A percentile compares a stretch with the other conserved stretches of the same genome.
These are phyloP conservation scores for Blennius ocellaris DNA, from an alignment of 2,113 vertebrate genomes.

Conservation along the genomic window DNA sequence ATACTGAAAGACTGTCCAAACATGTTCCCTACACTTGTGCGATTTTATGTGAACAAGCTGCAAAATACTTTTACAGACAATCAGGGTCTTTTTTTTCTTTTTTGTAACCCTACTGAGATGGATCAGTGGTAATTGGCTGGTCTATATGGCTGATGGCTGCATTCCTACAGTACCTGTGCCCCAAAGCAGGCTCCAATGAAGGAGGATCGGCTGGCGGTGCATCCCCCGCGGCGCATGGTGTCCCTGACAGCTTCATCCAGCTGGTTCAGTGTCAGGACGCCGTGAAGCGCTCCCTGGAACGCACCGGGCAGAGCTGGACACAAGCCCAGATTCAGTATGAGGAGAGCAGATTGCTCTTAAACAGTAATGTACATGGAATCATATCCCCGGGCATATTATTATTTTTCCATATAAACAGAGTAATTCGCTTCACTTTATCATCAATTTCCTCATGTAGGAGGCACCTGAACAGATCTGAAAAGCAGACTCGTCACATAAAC, in stretches of 20 bases:
- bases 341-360: too few relatives aligned
- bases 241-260: slow-evolving; percentile 76
- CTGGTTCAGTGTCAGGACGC: slow-evolving; percentile 68
- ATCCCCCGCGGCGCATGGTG: slow-evolving; percentile 80
- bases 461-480: not conserved
- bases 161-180: slow-evolving; percentile 68
- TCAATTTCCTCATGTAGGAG: not conserved
- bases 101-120: too few relatives aligned
- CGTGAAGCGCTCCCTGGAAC: slow-evolving; percentile 80
- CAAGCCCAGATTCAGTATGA: slow-evolving; percentile 5
- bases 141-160: not conserved
- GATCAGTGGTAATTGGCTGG: too few relatives aligned
- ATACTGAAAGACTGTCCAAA: not conserved
- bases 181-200: slow-evolving; percentile 81
- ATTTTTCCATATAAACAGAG: not conserved
- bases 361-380: not conserved
- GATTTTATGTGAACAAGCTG: too few relatives aligned
- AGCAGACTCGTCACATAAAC: slow-evolving; percentile 4
- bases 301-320: slow-evolving; percentile 76
- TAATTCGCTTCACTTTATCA: not conserved
- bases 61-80: too few relatives aligned
- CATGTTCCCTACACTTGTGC: not conserved
- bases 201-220: slow-evolving; percentile 76
- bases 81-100: too few relatives aligned
- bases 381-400: not conserved